Evolutionary conservation across 2,888 invertebrate genomes (phyloP).

Genomic region (Liopterus haemorrhoidalis): DNA sequence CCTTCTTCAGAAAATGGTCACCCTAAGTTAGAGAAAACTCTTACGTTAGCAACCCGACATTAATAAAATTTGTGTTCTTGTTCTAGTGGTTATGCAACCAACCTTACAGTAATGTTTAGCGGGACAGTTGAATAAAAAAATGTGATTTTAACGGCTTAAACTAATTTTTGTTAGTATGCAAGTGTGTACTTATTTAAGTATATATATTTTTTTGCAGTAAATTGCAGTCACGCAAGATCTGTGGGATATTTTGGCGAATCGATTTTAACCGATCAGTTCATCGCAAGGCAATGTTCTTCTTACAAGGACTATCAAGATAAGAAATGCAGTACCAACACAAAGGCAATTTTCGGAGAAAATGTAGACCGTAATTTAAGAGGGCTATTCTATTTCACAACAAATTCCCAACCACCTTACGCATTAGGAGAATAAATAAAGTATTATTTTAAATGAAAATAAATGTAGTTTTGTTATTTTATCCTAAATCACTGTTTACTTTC

Average conservation of each 20-base stretch:
- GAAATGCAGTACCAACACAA: conserved; percentile 26
- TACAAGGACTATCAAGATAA: conserved; percentile 30
- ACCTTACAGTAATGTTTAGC: too few species aligned
- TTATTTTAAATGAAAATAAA: neutral
- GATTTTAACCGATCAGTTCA: conserved; percentile 26
- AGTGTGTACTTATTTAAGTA: too few species aligned
- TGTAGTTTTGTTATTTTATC: conserved; percentile 11
- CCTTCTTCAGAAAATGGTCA: too few species aligned
- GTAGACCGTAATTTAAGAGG: conserved; percentile 28
- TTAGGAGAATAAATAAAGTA: neutral
- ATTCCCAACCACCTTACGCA: conserved; percentile 20
- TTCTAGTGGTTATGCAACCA: too few species aligned
- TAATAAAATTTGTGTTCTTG: too few species aligned
- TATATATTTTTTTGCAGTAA: neutral
- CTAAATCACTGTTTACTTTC: conserved; percentile 4
- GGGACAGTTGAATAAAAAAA: too few species aligned
- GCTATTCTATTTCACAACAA: conserved; percentile 32
- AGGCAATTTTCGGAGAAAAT: conserved; percentile 33
- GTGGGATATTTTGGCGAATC: conserved; percentile 32
- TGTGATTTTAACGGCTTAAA: too few species aligned
- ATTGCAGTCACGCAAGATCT: conserved; percentile 35
- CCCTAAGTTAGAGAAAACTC: too few species aligned
- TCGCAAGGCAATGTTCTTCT: conserved; percentile 28
- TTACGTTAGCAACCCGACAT: too few species aligned
- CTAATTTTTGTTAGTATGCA: too few species aligned